phyloP scores from a whole-genome alignment of 2,888 invertebrate genomes.

The Abscondita cerata region DNA sequence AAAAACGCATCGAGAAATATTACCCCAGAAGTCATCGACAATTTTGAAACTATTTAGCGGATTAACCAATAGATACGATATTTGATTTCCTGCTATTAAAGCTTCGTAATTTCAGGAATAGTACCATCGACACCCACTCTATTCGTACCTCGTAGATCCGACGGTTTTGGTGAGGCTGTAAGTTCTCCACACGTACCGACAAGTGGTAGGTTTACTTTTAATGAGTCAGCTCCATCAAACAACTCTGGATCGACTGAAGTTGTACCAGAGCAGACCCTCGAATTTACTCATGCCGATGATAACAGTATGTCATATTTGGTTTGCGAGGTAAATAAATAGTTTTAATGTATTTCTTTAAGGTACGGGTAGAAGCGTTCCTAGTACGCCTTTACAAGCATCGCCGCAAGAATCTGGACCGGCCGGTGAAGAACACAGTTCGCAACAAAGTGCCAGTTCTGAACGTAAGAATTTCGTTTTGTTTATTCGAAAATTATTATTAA shows the following conservation, averaged over 20 bases:
- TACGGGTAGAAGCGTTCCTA: slow-evolving; percentile 72
- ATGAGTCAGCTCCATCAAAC: slow-evolving; percentile 60
- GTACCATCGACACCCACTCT: slow-evolving; percentile 91
- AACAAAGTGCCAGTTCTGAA: slow-evolving; percentile 45
- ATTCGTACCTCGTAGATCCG: slow-evolving; percentile 80
- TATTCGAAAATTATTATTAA: not conserved
- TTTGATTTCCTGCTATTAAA: not conserved
- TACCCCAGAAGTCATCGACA: no score
- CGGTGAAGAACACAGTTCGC: slow-evolving; percentile 50
- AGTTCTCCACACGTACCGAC: slow-evolving; percentile 83
- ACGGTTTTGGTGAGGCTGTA: slow-evolving; percentile 90
- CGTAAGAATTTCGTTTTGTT: slow-evolving; percentile 31
- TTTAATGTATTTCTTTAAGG: slow-evolving; percentile 54
- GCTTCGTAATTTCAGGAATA: slow-evolving; percentile 61
- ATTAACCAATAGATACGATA: no score
- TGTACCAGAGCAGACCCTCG: slow-evolving; percentile 55
- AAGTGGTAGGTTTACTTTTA: slow-evolving; percentile 69
- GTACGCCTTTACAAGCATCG: slow-evolving; percentile 70
- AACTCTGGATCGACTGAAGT: slow-evolving; percentile 49
- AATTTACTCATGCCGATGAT: slow-evolving; percentile 53
- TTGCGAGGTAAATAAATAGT: slow-evolving; percentile 1
- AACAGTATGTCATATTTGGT: slow-evolving; percentile 48
- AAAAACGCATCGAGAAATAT: no score
- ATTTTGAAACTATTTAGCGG: no score
- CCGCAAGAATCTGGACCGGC: slow-evolving; percentile 61